Conservation (phyloP, 2,888 invertebrate genomes). For the Ariolimax columbianus region DNA sequence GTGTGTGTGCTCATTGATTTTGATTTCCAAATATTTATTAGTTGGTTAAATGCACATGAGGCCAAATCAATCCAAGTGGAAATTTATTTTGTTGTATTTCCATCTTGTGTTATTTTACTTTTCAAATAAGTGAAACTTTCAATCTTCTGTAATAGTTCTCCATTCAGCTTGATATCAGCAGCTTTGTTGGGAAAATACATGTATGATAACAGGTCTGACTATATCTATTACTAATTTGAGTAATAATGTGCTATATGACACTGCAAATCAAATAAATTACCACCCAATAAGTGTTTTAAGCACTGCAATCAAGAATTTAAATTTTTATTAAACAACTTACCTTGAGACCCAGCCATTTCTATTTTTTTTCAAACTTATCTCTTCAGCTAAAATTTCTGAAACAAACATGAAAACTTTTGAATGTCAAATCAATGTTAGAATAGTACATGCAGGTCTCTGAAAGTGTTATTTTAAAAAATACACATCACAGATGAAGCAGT, state of each 20-base stretch:
- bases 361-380: not conserved
- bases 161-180: too few relatives aligned
- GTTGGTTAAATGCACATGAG: too few relatives aligned
- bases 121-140: too few relatives aligned
- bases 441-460: too few relatives aligned
- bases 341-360: constrained; percentile 28
- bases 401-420: not conserved
- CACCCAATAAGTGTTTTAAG: not conserved
- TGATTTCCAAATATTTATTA: too few relatives aligned
- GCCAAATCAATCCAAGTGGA: too few relatives aligned
- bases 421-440: not conserved
- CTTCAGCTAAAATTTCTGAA: not conserved
- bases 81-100: too few relatives aligned
- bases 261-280: not conserved
- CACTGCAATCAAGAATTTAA: not conserved
- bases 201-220: too few relatives aligned
- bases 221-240: not conserved
- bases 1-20: too few relatives aligned
- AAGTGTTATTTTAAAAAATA: not conserved
- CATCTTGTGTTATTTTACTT: too few relatives aligned
- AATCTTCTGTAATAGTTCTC: too few relatives aligned
- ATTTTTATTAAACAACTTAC: not conserved
- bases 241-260: not conserved
- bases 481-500: not conserved
- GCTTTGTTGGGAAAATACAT: too few relatives aligned